These are phyloP conservation scores for Drosophila atripex DNA, from an alignment of 2,888 invertebrate genomes.

Conservation along the genomic window DNA sequence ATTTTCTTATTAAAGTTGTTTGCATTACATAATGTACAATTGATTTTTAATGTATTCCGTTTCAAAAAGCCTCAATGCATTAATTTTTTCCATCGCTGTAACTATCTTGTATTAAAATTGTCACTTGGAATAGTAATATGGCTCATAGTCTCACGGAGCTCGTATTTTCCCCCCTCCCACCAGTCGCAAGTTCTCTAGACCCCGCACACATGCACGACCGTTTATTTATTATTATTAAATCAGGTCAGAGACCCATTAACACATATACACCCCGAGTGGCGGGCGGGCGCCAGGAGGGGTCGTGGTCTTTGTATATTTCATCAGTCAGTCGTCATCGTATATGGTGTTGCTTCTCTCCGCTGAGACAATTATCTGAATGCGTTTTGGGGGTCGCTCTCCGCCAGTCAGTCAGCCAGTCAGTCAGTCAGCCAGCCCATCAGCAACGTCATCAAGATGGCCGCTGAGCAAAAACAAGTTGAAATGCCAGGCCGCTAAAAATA, in stretches of 20 bases:
- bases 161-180: constrained; percentile 33
- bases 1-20: too few relatives aligned
- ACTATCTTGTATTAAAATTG: too few relatives aligned
- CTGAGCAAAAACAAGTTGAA: constrained; percentile 43
- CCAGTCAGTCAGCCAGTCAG: constrained; percentile 13
- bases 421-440: constrained; percentile 19
- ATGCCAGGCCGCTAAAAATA: constrained; percentile 34
- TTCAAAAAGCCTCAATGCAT: background rate
- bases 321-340: constrained; percentile 54
- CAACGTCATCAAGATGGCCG: constrained; percentile 70
- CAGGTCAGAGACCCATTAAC: constrained; percentile 83
- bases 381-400: constrained; percentile 23
- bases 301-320: constrained; percentile 40
- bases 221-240: constrained; percentile 80
- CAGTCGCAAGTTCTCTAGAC: background rate
- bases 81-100: too few relatives aligned
- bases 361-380: constrained; percentile 46
- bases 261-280: constrained; percentile 50
- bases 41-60: background rate
- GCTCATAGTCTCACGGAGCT: constrained; percentile 8
- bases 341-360: constrained; percentile 23
- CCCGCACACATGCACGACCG: constrained; percentile 20
- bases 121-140: constrained; percentile 3
- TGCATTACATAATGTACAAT: background rate
- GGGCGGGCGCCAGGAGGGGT: constrained; percentile 1